phyloP scores from a whole-genome alignment of 2,888 invertebrate genomes.

The Thalpophila matura region DNA sequence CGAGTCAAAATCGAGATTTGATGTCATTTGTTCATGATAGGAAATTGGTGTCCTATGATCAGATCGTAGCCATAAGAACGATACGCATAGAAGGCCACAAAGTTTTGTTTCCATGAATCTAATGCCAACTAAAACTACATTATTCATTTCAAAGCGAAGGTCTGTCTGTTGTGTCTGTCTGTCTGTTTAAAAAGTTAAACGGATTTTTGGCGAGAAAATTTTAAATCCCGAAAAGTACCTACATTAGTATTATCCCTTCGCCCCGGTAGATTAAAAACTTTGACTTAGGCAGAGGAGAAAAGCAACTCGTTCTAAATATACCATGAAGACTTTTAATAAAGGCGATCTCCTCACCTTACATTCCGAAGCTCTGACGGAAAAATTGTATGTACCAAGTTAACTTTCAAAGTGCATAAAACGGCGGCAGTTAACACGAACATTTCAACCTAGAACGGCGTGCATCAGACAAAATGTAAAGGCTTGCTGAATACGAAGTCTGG shows the following conservation, averaged over 20 bases:
- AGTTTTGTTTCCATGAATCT: background rate
- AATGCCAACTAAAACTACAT: background rate
- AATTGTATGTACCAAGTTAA: conserved; percentile 42
- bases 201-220: background rate
- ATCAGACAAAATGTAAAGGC: conserved; percentile 40
- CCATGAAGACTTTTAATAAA: conserved; percentile 18
- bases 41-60: background rate
- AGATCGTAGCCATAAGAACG: background rate
- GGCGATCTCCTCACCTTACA: conserved; percentile 17
- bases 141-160: background rate
- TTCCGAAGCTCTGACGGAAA: conserved; percentile 34
- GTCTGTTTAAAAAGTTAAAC: background rate
- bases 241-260: background rate
- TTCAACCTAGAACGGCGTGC: conserved; percentile 33
- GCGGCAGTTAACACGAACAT: conserved; percentile 53
- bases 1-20: background rate
- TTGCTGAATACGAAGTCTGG: conserved; percentile 54
- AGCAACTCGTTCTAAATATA: conserved; percentile 12
- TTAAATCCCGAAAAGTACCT: background rate
- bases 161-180: background rate
- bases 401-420: conserved; percentile 34
- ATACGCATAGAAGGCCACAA: background rate
- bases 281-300: background rate
- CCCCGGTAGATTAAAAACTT: conserved; percentile 6
- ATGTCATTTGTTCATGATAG: background rate